Evolutionary conservation across 2,888 invertebrate genomes (phyloP), one percentile per base, ranked within the genome.

Genomic region (Siphlonurus alternatus): DNA sequence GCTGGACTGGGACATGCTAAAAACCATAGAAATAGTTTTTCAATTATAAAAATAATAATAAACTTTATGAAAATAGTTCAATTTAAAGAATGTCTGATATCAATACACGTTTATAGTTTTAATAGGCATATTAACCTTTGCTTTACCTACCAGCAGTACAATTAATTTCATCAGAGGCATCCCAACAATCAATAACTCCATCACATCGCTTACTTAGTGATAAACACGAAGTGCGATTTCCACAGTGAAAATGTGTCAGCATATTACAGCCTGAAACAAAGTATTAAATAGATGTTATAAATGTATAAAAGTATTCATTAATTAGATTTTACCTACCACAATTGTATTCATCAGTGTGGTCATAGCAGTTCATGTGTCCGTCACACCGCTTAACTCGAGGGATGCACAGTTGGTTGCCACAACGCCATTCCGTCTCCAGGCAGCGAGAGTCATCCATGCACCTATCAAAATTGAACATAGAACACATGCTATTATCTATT

Each of bases 131-230:
- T n/a, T n/a, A n/a, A n/a, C n/a, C n/a, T n/a, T n/a, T n/a, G n/a
- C n/a, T n/a, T n/a, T 38, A 10, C 76, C 74, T 76, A 85, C 86
- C 81, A 72, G 78, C 75, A 61, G 83, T 83, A 73, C 88, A 88
- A 73, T 85, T 83, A 38, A 82, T 76, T 79, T 89, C 89, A 72
- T 89, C 88, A 53, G 80, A 80, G 64, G 84, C 86, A 73, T 89
- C 88, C 87, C 87, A 88, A 72, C 88, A 89, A 73, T 89, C 88
- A 66, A 87, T 82, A 66, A 81, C 76, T 53, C 86, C 84, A 72
- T 89, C 84, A 74, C 88, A 89, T 70, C 80, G 78, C 73, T 83
- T 84, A n/a, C 76, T 76, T 67, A 82, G 79, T n/a, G 83, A 76
- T 66, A 89, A 79, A 74, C 88, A 89, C 61, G 88, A 87, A 68